A percentile compares a stretch with the other conserved stretches of the same genome.
Evolutionary conservation across 2,113 vertebrate species (phyloP).

Genomic region (Aix galericulata): DNA sequence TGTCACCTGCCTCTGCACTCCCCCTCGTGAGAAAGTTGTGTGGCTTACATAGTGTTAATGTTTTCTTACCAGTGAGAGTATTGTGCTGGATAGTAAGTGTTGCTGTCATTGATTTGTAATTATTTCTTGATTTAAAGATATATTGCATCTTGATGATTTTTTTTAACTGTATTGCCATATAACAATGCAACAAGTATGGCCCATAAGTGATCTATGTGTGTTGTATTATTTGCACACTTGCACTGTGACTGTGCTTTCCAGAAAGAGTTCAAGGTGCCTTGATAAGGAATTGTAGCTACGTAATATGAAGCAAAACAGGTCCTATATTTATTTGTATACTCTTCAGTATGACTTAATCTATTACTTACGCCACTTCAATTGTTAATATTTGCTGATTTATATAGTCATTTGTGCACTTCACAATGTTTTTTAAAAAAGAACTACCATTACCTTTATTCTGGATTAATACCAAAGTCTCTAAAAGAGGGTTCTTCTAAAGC

Average conservation of each 20-base stretch:
- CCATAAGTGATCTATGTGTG: not conserved
- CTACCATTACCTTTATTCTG: not conserved
- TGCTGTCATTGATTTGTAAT: not conserved
- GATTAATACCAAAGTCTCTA: not conserved
- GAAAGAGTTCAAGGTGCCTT: not conserved
- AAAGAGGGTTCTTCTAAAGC: not conserved
- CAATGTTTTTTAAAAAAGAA: not conserved
- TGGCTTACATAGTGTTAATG: not conserved
- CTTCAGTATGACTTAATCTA: not conserved
- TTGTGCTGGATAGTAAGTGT: not conserved
- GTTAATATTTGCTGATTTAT: not conserved
- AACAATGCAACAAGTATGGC: not conserved
- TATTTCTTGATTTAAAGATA: not conserved
- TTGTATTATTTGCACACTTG: not conserved
- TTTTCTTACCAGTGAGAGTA: not conserved
- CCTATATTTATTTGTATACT: not conserved
- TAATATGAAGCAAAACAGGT: not conserved
- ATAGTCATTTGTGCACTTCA: not conserved
- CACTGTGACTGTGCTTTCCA: not conserved
- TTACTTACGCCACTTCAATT: not conserved
- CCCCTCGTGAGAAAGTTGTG: no score
- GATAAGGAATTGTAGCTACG: not conserved
- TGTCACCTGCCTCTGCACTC: no score
- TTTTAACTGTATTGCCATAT: not conserved
- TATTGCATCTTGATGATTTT: not conserved